A percentile compares a stretch with the other conserved stretches of the same genome.
Conservation (phyloP, 2,888 invertebrate species). For the Pristionchus japonicus region DNA sequence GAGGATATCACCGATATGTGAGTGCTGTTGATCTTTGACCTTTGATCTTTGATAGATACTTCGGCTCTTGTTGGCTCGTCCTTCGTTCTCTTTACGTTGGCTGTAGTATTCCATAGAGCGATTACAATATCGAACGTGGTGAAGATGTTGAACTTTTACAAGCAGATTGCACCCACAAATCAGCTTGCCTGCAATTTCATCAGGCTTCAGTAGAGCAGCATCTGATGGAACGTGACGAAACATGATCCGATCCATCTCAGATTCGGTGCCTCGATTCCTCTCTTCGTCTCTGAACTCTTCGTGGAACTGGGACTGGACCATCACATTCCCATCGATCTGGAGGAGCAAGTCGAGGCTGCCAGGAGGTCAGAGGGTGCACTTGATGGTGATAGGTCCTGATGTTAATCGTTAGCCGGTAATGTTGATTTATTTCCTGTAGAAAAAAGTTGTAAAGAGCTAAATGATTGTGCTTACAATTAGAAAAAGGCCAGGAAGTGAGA, state of each 20-base stretch:
- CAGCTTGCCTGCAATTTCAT: background rate
- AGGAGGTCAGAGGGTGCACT: background rate
- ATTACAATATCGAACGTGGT: background rate
- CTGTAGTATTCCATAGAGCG: no score
- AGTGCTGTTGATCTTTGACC: background rate
- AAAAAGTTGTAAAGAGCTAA: no score
- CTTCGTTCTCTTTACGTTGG: no score
- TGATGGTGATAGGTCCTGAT: no score
- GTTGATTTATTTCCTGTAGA: no score
- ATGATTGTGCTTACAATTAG: no score
- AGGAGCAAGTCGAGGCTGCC: background rate
- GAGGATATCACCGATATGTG: constrained; percentile 21
- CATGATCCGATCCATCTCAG: background rate
- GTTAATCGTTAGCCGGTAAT: no score
- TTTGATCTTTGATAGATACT: background rate
- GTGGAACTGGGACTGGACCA: background rate
- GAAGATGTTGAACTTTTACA: no score
- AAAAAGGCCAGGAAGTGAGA: no score
- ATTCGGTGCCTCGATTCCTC: background rate
- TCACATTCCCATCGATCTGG: constrained; percentile 15
- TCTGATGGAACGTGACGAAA: background rate
- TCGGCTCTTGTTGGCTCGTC: no score
- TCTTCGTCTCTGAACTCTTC: background rate
- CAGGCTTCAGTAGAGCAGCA: background rate
- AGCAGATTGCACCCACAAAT: background rate